Percentiles rank a stretch among this genome's conserved stretches.
Evolutionary conservation across 2,888 invertebrate genomes (phyloP).

Genomic region (Tachina grossa): DNA sequence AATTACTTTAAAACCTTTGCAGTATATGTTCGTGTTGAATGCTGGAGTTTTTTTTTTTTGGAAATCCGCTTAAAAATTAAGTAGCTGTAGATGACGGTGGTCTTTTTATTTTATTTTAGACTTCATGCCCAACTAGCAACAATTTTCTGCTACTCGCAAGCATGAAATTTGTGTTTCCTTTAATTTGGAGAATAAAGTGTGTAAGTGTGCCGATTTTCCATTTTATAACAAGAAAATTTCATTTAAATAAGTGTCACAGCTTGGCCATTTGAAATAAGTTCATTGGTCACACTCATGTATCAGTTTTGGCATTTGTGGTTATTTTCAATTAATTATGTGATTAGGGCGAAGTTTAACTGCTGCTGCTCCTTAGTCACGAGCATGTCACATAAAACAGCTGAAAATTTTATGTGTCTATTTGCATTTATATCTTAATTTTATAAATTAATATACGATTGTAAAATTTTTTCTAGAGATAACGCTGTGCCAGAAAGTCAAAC

Average conservation of each 20-base stretch:
- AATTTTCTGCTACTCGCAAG: constrained; percentile 2
- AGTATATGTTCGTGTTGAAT: constrained; percentile 18
- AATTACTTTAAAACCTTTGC: constrained; percentile 60
- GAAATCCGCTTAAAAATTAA: constrained; percentile 61
- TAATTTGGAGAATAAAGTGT: constrained; percentile 24
- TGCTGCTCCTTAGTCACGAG: constrained; percentile 30
- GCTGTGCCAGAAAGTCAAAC: too few species aligned
- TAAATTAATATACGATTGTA: too few species aligned
- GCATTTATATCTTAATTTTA: too few species aligned
- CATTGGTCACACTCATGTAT: constrained; percentile 59
- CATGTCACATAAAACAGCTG: constrained; percentile 9
- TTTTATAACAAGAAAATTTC: constrained; percentile 35
- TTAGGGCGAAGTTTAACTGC: background rate
- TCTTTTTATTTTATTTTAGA: constrained; percentile 20
- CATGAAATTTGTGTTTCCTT: background rate
- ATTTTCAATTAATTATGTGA: constrained; percentile 18
- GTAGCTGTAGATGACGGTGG: constrained; percentile 37
- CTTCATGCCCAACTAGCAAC: constrained; percentile 47
- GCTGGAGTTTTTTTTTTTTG: constrained; percentile 4
- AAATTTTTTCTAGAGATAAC: too few species aligned
- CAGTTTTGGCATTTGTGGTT: constrained; percentile 31
- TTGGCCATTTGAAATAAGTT: constrained; percentile 25
- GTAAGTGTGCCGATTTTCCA: constrained; percentile 55
- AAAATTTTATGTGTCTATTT: background rate
- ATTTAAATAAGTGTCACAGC: background rate